These are phyloP conservation scores for Hyperopisus bebe DNA, from an alignment of 2,113 vertebrate species.

Conservation along the genomic window DNA sequence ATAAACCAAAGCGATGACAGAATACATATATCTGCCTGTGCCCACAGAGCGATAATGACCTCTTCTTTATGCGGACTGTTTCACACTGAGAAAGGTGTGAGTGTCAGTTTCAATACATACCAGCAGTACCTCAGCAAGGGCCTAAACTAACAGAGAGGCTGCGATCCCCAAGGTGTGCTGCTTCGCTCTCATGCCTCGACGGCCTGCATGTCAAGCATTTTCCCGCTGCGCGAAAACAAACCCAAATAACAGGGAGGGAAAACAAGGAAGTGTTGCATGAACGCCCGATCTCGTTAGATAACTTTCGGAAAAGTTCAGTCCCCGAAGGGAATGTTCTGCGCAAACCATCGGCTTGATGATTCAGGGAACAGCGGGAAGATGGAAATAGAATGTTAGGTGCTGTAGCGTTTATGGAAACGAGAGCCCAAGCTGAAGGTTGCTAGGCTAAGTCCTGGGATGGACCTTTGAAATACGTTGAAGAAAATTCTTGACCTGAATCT, in stretches of 20 bases:
- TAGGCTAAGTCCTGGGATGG: background rate
- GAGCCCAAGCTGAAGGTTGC: background rate
- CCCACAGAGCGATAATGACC: background rate
- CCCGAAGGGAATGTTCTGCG: too few species aligned
- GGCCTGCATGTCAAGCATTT: background rate
- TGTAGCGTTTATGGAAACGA: background rate
- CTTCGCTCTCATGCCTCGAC: background rate
- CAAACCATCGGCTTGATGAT: background rate
- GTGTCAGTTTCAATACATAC: background rate
- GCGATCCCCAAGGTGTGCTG: background rate
- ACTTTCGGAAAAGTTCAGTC: background rate
- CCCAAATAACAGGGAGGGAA: background rate
- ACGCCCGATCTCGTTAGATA: background rate
- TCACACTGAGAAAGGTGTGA: background rate
- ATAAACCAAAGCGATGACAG: background rate
- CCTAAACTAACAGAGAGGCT: background rate
- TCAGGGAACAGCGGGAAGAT: background rate
- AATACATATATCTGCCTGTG: constrained; percentile 1
- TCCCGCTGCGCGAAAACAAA: background rate
- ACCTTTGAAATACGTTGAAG: background rate
- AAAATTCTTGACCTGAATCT: background rate
- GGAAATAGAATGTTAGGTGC: background rate
- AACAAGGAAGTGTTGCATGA: background rate
- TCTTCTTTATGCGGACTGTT: background rate
- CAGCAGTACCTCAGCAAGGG: background rate